phyloP scores from a whole-genome alignment of 2,888 invertebrate species.

The Zygogramma bicolorata region DNA sequence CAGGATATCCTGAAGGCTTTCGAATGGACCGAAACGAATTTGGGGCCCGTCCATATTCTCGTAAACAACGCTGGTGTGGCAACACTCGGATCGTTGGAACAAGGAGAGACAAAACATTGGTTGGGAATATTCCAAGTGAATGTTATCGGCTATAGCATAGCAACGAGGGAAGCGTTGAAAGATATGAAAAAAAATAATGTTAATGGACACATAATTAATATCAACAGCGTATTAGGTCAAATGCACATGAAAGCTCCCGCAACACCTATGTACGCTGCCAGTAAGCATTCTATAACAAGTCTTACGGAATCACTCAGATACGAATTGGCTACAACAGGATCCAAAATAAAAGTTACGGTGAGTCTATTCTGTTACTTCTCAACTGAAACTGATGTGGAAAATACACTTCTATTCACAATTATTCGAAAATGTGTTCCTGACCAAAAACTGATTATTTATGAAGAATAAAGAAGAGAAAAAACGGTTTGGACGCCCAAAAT shows the following conservation, averaged over 20 bases:
- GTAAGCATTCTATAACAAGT: conserved; percentile 47
- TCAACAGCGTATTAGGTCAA: conserved; percentile 46
- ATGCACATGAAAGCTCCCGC: conserved; percentile 25
- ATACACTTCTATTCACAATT: too few species aligned
- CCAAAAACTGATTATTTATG: too few species aligned
- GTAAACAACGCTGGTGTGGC: conserved; percentile 53
- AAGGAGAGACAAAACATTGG: conserved; percentile 42
- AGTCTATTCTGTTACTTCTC: too few species aligned
- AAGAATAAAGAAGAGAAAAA: too few species aligned
- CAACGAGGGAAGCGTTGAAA: conserved; percentile 42
- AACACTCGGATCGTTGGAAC: conserved; percentile 28
- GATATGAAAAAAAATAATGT: conserved; percentile 42
- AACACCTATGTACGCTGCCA: conserved; percentile 44
- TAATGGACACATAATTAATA: conserved; percentile 46
- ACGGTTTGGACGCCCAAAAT: too few species aligned
- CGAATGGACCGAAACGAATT: conserved; percentile 48
- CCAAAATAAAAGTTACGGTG: too few species aligned
- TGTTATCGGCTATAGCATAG: conserved; percentile 38
- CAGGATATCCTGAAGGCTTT: conserved; percentile 52
- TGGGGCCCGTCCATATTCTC: conserved; percentile 53
- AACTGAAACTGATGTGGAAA: too few species aligned
- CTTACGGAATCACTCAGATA: conserved; percentile 45
- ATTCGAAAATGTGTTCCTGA: too few species aligned
- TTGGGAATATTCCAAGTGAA: conserved; percentile 38
- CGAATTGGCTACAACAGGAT: too few species aligned